Evolutionary conservation across 2,113 vertebrate species (phyloP).

Genomic region (Oophaga pumilio): DNA sequence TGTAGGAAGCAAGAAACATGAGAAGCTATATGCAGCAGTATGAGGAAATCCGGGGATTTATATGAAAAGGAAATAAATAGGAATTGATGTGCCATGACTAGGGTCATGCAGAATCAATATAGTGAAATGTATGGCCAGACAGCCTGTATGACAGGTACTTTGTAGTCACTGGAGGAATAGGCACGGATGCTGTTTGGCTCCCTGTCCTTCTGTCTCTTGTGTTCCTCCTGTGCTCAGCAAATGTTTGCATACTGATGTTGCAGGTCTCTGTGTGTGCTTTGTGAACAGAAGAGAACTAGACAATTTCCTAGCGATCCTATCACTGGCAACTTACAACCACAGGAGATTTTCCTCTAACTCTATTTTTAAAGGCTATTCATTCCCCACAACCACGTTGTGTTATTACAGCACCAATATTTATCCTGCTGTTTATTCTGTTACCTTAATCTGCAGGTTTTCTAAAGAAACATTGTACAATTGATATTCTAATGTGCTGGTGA

Average conservation of each 20-base stretch:
- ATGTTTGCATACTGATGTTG: slow-evolving; percentile 51
- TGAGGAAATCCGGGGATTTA: background rate
- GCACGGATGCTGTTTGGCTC: background rate
- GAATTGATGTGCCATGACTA: background rate
- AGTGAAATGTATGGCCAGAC: slow-evolving; percentile 8
- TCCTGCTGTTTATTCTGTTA: slow-evolving; percentile 22
- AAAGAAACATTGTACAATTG: slow-evolving; percentile 4
- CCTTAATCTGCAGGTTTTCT: slow-evolving; percentile 10
- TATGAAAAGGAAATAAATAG: background rate
- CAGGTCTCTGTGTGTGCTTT: slow-evolving; percentile 43
- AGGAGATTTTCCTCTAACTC: slow-evolving; percentile 29
- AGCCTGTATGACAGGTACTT: slow-evolving; percentile 22
- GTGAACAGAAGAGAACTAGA: slow-evolving; percentile 40
- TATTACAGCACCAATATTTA: slow-evolving; percentile 19
- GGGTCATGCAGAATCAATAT: slow-evolving; percentile 11
- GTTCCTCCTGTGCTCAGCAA: slow-evolving; percentile 42
- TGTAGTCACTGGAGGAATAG: slow-evolving; percentile 23
- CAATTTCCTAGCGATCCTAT: slow-evolving; percentile 53
- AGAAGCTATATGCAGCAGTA: background rate
- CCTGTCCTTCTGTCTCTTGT: slow-evolving; percentile 20
- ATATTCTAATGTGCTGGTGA: slow-evolving; percentile 24
- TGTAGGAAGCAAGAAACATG: background rate
- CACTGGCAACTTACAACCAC: slow-evolving; percentile 27
- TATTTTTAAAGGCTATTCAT: slow-evolving; percentile 4
- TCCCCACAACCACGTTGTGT: slow-evolving; percentile 3